phyloP scores from a whole-genome alignment of 1,140 invertebrate genomes.

The Drosophila nigrodunni region DNA sequence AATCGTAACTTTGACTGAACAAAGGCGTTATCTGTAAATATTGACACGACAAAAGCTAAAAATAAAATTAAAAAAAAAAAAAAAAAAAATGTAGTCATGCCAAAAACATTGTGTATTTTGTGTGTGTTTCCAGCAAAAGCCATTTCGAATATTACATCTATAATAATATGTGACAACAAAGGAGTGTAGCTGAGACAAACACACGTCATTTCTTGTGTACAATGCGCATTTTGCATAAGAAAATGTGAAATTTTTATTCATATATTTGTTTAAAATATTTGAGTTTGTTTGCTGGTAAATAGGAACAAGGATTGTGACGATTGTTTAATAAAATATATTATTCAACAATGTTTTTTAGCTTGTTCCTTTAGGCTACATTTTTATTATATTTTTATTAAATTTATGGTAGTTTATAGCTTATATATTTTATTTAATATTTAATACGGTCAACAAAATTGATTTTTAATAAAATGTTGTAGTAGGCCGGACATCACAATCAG shows the following conservation, averaged over 20 bases:
- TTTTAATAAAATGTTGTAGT: too few species aligned
- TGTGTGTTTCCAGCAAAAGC: conserved; percentile 33
- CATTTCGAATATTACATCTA: conserved; percentile 44
- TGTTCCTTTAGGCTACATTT: too few species aligned
- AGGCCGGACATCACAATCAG: too few species aligned
- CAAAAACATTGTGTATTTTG: conserved; percentile 18
- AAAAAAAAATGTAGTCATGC: not conserved
- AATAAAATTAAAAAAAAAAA: conserved; percentile 11
- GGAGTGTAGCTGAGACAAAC: conserved; percentile 29
- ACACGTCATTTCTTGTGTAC: conserved; percentile 10
- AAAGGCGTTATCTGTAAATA: conserved; percentile 32
- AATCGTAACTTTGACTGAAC: conserved; percentile 20
- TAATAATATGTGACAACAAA: conserved; percentile 35
- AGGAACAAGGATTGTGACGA: too few species aligned
- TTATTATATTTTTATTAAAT: too few species aligned
- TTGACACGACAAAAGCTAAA: conserved; percentile 33
- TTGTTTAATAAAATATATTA: too few species aligned
- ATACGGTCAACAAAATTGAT: too few species aligned
- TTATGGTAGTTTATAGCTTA: too few species aligned
- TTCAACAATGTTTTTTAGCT: too few species aligned
- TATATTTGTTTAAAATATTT: not conserved
- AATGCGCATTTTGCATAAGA: conserved; percentile 13
- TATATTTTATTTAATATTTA: too few species aligned
- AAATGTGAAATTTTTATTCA: not conserved
- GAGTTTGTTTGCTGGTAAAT: too few species aligned